phyloP scores from a whole-genome alignment of 2,888 invertebrate species.

The Keiferia lycopersicella region DNA sequence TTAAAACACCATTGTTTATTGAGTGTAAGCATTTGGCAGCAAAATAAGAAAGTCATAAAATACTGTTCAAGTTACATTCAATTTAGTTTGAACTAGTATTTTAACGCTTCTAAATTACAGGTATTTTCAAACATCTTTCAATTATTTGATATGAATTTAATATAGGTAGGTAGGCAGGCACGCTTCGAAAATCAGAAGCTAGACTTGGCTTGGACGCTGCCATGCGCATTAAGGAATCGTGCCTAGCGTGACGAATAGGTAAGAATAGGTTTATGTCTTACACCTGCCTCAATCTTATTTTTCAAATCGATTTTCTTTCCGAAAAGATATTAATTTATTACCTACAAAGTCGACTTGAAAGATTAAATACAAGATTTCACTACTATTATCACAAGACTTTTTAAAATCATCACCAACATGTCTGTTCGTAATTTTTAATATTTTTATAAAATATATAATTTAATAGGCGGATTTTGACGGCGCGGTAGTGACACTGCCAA shows the following conservation, averaged over 20 bases:
- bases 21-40: background rate
- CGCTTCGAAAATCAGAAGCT: background rate
- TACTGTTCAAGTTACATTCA: constrained; percentile 1
- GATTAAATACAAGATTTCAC: too few relatives aligned
- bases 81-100: background rate
- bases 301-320: too few relatives aligned
- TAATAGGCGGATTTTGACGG: background rate
- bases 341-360: too few relatives aligned
- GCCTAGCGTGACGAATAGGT: background rate
- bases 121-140: background rate
- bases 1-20: background rate
- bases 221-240: background rate
- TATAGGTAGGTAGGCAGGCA: background rate
- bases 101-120: background rate
- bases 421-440: too few relatives aligned
- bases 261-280: too few relatives aligned
- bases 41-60: background rate
- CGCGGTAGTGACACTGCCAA: constrained; percentile 2
- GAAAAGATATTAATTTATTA: too few relatives aligned
- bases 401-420: too few relatives aligned
- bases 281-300: too few relatives aligned
- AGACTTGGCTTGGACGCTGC: background rate
- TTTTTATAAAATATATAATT: too few relatives aligned
- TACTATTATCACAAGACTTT: too few relatives aligned
- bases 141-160: background rate